Evolutionary conservation across 2,113 vertebrate species (phyloP).

Genomic region (Protobothrops mucrosquamatus): DNA sequence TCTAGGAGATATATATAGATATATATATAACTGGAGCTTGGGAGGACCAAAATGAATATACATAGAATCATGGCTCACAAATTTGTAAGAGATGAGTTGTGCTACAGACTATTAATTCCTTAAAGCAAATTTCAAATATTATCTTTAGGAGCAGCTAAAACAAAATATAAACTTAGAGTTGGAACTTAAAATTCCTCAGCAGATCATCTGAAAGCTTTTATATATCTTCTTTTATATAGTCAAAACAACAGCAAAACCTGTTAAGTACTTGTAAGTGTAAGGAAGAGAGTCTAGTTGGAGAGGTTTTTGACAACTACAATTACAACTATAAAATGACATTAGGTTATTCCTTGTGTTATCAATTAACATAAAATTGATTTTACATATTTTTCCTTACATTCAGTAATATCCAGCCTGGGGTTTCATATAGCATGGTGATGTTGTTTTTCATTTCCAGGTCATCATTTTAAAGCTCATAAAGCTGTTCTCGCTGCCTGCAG

Average conservation of each 20-base stretch:
- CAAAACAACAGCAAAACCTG: background rate
- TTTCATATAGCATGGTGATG: slow-evolving; percentile 8
- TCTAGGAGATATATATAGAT: background rate
- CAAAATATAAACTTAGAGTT: background rate
- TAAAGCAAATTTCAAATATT: background rate
- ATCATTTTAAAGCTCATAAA: slow-evolving; percentile 98
- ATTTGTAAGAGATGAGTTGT: background rate
- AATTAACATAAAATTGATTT: background rate
- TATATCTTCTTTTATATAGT: background rate
- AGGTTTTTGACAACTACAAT: background rate
- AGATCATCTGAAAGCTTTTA: background rate
- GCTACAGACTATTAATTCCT: background rate
- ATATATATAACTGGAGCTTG: background rate
- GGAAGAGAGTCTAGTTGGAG: background rate
- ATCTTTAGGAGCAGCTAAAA: background rate
- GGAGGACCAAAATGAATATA: background rate
- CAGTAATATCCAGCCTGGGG: background rate
- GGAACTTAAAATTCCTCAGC: background rate
- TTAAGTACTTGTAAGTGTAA: background rate
- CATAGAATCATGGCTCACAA: background rate
- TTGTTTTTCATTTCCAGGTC: slow-evolving; percentile 70
- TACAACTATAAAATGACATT: no score
- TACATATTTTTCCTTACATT: background rate
- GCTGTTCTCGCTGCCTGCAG: slow-evolving; percentile 97
- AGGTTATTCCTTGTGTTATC: background rate